phyloP scores from a whole-genome alignment of 35 echinoderm and acorn worm species.

The Lytechinus pictus region DNA sequence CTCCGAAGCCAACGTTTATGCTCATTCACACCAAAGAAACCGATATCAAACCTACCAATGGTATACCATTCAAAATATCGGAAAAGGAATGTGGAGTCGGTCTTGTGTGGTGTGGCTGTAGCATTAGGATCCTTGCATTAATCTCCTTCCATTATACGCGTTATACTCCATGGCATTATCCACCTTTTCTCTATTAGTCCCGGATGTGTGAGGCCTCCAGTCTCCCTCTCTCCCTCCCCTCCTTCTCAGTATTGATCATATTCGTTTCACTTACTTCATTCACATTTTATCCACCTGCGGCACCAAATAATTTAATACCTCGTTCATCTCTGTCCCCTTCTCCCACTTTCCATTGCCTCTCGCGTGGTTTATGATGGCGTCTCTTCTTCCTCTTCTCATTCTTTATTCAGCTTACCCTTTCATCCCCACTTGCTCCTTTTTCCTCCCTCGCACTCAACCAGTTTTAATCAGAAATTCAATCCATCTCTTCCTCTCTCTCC shows the following conservation, averaged over 20 bases:
- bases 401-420: background rate
- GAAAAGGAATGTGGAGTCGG: too few relatives aligned
- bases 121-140: background rate
- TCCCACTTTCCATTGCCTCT: background rate
- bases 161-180: background rate
- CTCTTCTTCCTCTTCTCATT: background rate
- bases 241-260: slow-evolving; percentile 20
- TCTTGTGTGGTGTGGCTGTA: too few relatives aligned
- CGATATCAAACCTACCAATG: too few relatives aligned
- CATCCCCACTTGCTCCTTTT: background rate
- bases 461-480: background rate
- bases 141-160: background rate
- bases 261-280: slow-evolving; percentile 43
- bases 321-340: slow-evolving; percentile 20
- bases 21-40: too few relatives aligned
- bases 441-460: background rate
- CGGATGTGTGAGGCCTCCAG: background rate
- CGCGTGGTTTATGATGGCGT: background rate
- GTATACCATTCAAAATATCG: too few relatives aligned
- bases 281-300: slow-evolving; percentile 20
- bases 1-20: too few relatives aligned
- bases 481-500: background rate
- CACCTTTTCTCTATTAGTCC: background rate
- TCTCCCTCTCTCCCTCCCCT: background rate
- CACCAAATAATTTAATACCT: slow-evolving; percentile 22